Conservation (phyloP, 2,888 invertebrate species). For the Chamaedrilus cognettii region DNA sequence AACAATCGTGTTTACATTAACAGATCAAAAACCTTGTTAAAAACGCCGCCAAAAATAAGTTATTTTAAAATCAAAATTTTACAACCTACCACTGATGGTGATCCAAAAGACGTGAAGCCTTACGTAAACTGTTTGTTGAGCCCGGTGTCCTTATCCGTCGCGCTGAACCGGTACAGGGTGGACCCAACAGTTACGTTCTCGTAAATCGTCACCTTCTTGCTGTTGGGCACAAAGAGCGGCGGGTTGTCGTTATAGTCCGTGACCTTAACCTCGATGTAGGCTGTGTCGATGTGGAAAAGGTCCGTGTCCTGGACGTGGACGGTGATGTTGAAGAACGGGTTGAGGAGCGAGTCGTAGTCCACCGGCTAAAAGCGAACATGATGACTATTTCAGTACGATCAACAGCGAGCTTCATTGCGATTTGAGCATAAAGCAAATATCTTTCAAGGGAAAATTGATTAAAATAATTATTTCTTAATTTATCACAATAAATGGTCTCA, state of each 20-base stretch:
- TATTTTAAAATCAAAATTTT: too few species aligned
- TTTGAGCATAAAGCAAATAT: neutral
- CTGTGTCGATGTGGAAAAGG: conserved; percentile 69
- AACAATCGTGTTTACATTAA: too few species aligned
- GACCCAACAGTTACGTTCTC: conserved; percentile 93
- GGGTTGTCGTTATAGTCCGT: conserved; percentile 99
- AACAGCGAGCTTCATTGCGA: too few species aligned
- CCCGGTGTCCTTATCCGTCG: conserved; percentile 85
- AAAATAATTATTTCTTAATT: too few species aligned
- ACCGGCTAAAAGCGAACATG: conserved; percentile 43
- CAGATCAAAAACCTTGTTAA: too few species aligned
- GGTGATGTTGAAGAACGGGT: conserved; percentile 53
- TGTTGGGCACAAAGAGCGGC: conserved; percentile 88
- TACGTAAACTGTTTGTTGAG: conserved; percentile 37
- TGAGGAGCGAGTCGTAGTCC: conserved; percentile 49
- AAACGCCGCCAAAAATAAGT: too few species aligned
- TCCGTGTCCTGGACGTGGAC: conserved; percentile 51
- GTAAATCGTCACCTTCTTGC: conserved; percentile 20
- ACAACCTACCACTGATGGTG: too few species aligned
- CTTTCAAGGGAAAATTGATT: too few species aligned
- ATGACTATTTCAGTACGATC: neutral
- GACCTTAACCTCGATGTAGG: conserved; percentile 95
- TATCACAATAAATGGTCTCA: too few species aligned
- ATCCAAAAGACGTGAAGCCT: too few species aligned
- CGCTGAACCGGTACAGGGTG: conserved; percentile 88